These are phyloP conservation scores for Ophiothrix spiculata DNA, from an alignment of 35 echinoderm and acorn worm genomes.

Conservation along the genomic window DNA sequence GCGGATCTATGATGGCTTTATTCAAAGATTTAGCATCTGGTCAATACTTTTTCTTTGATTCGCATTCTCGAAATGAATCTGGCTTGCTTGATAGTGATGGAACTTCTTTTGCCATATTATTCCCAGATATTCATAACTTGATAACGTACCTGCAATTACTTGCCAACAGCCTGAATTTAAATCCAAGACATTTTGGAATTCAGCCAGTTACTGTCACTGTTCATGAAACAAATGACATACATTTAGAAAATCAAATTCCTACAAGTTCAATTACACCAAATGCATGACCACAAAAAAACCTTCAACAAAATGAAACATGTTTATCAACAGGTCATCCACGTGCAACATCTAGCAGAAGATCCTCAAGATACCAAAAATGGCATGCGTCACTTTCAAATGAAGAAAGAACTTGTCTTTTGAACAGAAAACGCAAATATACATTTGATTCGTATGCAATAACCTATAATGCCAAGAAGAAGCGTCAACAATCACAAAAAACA, in stretches of 20 bases:
- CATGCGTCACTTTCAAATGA: not conserved
- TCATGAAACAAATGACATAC: too few relatives aligned
- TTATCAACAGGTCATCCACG: not conserved
- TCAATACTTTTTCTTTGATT: slow-evolving; percentile 1
- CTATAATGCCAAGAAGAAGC: not conserved
- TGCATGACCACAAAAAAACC: not conserved
- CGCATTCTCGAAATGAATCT: not conserved
- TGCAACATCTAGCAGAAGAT: not conserved
- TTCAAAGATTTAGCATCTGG: not conserved
- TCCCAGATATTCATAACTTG: not conserved
- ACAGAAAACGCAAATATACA: not conserved
- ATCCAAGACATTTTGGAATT: not conserved
- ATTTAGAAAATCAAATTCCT: too few relatives aligned
- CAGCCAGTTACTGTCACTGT: not conserved
- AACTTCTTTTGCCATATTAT: not conserved
- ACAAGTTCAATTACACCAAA: not conserved
- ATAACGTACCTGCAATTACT: not conserved
- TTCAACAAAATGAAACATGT: not conserved
- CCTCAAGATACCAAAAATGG: slow-evolving; percentile 9
- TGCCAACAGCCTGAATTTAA: not conserved
- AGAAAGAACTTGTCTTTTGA: not conserved
- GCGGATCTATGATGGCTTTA: not conserved
- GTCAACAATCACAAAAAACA: not conserved
- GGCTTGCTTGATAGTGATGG: not conserved
- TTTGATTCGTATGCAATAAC: not conserved